A percentile compares a stretch with the other conserved stretches of the same genome.
Evolutionary conservation across 2,113 vertebrate species (phyloP).

Genomic region (Crocuta crocuta): DNA sequence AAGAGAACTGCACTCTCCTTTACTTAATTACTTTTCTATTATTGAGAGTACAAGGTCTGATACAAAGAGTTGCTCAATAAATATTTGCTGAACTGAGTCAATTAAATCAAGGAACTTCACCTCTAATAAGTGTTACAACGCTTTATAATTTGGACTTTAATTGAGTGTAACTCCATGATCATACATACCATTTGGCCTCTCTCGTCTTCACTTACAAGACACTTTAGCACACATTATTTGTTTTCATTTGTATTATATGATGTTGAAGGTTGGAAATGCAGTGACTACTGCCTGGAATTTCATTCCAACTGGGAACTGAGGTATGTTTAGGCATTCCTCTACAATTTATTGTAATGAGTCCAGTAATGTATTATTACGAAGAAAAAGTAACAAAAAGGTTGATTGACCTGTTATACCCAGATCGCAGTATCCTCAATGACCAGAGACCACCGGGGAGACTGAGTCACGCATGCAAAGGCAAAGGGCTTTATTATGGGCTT

Average conservation of each 20-base stretch:
- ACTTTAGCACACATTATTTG: background rate
- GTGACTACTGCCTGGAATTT: background rate
- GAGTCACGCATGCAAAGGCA: too few species aligned
- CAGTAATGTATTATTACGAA: background rate
- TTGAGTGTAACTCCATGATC: background rate
- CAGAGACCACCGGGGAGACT: too few species aligned
- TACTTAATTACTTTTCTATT: slow-evolving; percentile 36
- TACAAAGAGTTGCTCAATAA: slow-evolving; percentile 14
- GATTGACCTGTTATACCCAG: background rate
- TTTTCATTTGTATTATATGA: background rate
- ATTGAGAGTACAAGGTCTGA: background rate
- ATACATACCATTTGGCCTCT: background rate
- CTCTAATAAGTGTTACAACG: background rate
- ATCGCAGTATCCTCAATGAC: too few species aligned
- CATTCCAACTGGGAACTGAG: background rate
- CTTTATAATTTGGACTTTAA: background rate
- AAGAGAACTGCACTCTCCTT: background rate
- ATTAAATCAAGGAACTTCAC: slow-evolving; percentile 14
- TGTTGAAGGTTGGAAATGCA: background rate
- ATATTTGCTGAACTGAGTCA: slow-evolving; percentile 16
- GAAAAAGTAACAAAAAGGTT: slow-evolving; percentile 30
- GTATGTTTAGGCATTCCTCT: background rate
- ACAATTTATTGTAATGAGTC: slow-evolving; percentile 45
- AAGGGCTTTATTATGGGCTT: too few species aligned
- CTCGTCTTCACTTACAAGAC: background rate